Evolutionary conservation across 2,797 vertebrate species (phyloP).

Genomic region (Orestias chungarensis): DNA sequence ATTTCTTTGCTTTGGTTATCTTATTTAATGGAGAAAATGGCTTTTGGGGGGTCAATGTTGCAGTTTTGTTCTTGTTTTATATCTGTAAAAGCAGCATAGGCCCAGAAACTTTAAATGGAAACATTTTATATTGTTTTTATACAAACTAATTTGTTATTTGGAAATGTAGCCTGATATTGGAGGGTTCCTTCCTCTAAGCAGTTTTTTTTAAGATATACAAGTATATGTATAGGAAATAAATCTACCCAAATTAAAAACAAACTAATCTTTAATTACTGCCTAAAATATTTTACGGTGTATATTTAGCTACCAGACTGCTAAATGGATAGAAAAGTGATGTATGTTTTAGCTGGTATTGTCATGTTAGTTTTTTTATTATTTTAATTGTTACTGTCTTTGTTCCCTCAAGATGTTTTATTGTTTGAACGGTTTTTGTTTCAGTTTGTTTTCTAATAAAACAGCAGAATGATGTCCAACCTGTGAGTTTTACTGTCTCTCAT

Average conservation of each 20-base stretch:
- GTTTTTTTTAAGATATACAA: slow-evolving; percentile 6
- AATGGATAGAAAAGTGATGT: slow-evolving; percentile 19
- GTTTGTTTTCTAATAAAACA: slow-evolving; percentile 79
- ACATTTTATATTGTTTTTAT: slow-evolving; percentile 42
- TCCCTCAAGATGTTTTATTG: slow-evolving; percentile 45
- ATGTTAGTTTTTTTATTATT: slow-evolving; percentile 27
- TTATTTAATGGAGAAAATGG: slow-evolving; percentile 71
- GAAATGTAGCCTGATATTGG: slow-evolving; percentile 28
- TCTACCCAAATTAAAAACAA: slow-evolving; percentile 33
- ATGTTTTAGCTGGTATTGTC: slow-evolving; percentile 2
- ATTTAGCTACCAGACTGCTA: slow-evolving; percentile 20
- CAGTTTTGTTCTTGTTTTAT: slow-evolving; percentile 40
- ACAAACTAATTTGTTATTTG: slow-evolving; percentile 20
- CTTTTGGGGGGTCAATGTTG: slow-evolving; percentile 35
- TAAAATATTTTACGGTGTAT: slow-evolving; percentile 13
- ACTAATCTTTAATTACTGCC: slow-evolving; percentile 15
- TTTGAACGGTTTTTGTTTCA: slow-evolving; percentile 57
- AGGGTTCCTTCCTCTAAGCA: slow-evolving; percentile 13
- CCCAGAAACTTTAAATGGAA: no score
- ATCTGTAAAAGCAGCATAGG: slow-evolving; percentile 29
- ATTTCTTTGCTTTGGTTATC: slow-evolving; percentile 48
- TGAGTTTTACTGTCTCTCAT: no score
- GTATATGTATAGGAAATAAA: slow-evolving; percentile 7
- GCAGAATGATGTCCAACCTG: slow-evolving; percentile 21
- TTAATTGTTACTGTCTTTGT: slow-evolving; percentile 49